Base-by-base conservation (phyloP, 1,140 invertebrate species). In the Oryctes rhinoceros region DNA sequence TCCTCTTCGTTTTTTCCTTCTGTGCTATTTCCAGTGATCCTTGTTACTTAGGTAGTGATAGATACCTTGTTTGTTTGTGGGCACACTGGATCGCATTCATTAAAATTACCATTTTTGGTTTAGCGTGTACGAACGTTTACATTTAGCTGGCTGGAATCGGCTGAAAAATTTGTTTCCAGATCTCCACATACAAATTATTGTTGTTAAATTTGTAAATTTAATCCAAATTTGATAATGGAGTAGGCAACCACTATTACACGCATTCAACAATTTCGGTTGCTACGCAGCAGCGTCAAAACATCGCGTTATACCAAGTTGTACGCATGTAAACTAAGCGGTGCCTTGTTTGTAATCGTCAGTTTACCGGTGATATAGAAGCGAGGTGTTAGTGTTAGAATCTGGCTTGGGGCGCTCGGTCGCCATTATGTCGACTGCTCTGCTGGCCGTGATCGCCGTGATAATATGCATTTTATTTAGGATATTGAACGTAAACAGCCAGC, bases 401-500 rank as follows among this genome's bases (percentile, higher is more conserved):
- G 18, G 47, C 13, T 76, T 81, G n/a, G 80, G 78, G 80, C 78
- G 80, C 67, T 79, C 47, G 4, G 71, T 74, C 80, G 80, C 80
- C 80, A 78, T 79, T 49, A 95, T 94, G 94, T 95, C 93, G 82
- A 93, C 94, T 77, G 93, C 94, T 79, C 87, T 94, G 75, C 87
- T 96, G 81, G 93, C 94, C 62, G 90, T 93, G 9, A 88, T 95
- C 81, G 94, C 94, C 76, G 93, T 95, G 39, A 93, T 95, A 82
- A 87, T 96, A 76, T 94, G 94, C 87, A 91, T 95, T 81, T 89
- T 96, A 78, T 94, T 96, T 86, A 90, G 94, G 86, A 93, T 96
- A 84, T 88, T 96, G 59, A 96, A 96, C 87, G 93, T 96, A 71
- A 94, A 94, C 86, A 95, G 93, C 84, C 91, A 93, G 84, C 91